Evolutionary conservation across 2,113 vertebrate species (phyloP), one percentile per base, ranked within the genome.

Genomic region (Tauraco erythrolophus): DNA sequence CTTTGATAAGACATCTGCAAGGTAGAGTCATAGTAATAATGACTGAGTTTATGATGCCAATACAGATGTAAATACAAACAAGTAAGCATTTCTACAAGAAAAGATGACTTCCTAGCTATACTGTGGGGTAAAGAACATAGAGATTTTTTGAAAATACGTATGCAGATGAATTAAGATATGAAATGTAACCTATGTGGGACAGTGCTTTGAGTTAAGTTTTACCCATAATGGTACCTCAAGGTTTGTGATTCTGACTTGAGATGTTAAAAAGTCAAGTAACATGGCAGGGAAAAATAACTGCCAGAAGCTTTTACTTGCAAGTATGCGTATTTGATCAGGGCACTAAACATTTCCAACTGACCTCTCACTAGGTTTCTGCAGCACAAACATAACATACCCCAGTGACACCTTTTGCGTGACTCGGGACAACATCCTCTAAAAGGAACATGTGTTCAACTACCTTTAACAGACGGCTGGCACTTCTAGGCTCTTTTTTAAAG

Each of bases 271-370:
- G 78, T 8, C 74, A 89, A 65, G 28, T 24, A n/a, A 62, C 7
- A 24, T 2, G 5, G 22, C 22, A 57, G 13, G n/a, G 22, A 54
- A 10, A 66, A 54, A 28, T 3, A 74, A 19, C 23, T 78, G 27
- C 6, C 30, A 62, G 51, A 30, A 72, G 37, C 9, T 53, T 57
- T 84, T 30, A 77, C 24, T 35, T 78, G 50, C 30, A 77, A 45
- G 11, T 4, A 30, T 6, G 4, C 3, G 2, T n/a, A 87, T 75
- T 3, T 61, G 37, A 61, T 45, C 3, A 1, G 3, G 7, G 35
- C 28, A 37, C 14, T 57, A 5, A 84, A 62, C 7, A 51, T 17
- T 62, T 50, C 15, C 22, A 83, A 54, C 2, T 58, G 28, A 22
- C 19, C 12, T 75, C 46, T 71, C 50, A 13, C 0, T 33, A n/a